phyloP scores from a whole-genome alignment of 2,888 invertebrate genomes.

The Leucoma salicis region DNA sequence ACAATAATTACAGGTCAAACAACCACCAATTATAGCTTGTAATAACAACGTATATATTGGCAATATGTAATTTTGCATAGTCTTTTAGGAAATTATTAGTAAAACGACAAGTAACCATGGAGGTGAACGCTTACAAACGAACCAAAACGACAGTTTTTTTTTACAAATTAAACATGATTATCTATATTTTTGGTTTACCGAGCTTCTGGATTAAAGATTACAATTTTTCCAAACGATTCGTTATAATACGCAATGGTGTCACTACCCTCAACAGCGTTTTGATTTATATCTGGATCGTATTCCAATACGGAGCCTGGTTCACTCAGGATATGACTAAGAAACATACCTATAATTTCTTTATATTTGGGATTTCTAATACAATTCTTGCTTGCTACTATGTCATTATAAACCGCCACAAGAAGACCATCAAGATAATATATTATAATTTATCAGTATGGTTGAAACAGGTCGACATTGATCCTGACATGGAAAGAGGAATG shows the following conservation, averaged over 20 bases:
- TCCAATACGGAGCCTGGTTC: conserved; percentile 37
- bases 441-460: conserved; percentile 33
- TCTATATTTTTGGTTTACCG: conserved; percentile 33
- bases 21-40: too few relatives aligned
- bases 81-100: too few relatives aligned
- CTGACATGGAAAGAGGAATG: conserved; percentile 45
- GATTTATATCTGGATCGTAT: conserved; percentile 29
- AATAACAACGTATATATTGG: too few relatives aligned
- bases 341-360: conserved; percentile 36
- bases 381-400: conserved; percentile 31
- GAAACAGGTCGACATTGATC: conserved; percentile 45
- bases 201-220: conserved; percentile 44
- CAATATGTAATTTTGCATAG: too few relatives aligned
- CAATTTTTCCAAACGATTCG: conserved; percentile 25
- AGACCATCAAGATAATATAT: conserved; percentile 33
- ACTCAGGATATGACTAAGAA: conserved; percentile 40
- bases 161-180: conserved; percentile 24
- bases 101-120: conserved; percentile 5
- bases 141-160: conserved; percentile 29
- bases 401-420: conserved; percentile 25
- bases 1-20: too few relatives aligned
- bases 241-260: conserved; percentile 18
- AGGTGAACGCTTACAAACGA: conserved; percentile 2
- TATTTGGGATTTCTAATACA: conserved; percentile 43
- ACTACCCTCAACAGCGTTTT: conserved; percentile 25